Evolutionary conservation across 2,113 vertebrate genomes (phyloP), one percentile per base, ranked within the genome.

Genomic region (Pipra filicauda): DNA sequence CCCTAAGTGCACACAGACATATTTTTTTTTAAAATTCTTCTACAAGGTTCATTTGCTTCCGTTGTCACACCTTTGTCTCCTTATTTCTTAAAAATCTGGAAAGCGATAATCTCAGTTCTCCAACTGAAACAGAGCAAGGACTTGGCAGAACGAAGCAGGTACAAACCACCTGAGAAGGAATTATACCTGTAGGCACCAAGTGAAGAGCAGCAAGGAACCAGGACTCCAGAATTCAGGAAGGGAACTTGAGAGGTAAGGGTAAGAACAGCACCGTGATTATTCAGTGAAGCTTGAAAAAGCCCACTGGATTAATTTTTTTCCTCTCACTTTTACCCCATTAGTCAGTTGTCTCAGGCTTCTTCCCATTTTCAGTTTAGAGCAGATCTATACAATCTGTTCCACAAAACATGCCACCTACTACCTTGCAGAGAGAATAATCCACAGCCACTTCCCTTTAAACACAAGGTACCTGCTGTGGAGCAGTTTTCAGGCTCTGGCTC

Each of bases 311-410:
- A 4, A 4, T 6, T 48, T 74, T n/a, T 26, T 10, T 1, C 24
- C 48, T 58, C 57, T 81, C 33, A 35, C 14, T 81, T 91, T 78
- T 69, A 89, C n/a, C 66, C 37, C 3, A 1, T 85, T 72, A 89
- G 41, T 78, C 83, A 59, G 35, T 92, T 89, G 59, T 39, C 43
- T 82, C 85, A 88, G 28, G 51, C 78, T 79, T 41, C 73, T 89
- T 72, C 70, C 57, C 70, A 57, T 87, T 90, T 93, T 75, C 85
- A 82, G 11, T 73, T 78, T 51, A 83, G 58, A 75, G 62, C 5
- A 87, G 87, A 51, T 61, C 78, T 89, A 70, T 46, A 79, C 71
- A 94, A 83, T 79, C 58, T 94, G 78, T 46, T 89, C 89, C 88
- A 95, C 88, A 41, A 75, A 96, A 88, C 37, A 83, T 9, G 8